Evolutionary conservation across 2,113 vertebrate genomes (phyloP).

Genomic region (Indri indri): DNA sequence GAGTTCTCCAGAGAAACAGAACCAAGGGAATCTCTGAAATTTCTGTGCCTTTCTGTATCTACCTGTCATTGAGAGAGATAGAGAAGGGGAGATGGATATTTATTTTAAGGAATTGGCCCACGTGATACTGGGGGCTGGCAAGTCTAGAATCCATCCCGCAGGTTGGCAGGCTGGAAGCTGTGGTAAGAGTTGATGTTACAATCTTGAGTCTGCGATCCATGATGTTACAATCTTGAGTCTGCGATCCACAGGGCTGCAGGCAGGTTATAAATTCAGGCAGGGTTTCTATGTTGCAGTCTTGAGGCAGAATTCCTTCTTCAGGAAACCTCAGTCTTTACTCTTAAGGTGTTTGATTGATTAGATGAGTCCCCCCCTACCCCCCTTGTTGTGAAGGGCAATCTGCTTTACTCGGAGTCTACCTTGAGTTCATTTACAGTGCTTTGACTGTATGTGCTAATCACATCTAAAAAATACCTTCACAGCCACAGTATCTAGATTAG

Average conservation of each 20-base stretch:
- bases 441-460: background rate
- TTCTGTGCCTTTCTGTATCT: no score
- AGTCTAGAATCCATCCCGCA: background rate
- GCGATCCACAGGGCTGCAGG: background rate
- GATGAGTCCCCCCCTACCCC: background rate
- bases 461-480: background rate
- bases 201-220: background rate
- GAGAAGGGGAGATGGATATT: background rate
- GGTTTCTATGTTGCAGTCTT: background rate
- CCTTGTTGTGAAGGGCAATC: background rate
- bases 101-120: background rate
- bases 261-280: background rate
- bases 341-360: background rate
- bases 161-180: background rate
- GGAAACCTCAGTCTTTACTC: background rate
- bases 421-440: background rate
- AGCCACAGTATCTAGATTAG: background rate
- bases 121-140: fast-evolving
- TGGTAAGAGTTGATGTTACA: background rate
- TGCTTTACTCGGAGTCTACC: background rate
- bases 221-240: background rate
- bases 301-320: background rate
- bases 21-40: no score
- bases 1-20: background rate
- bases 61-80: background rate